These are phyloP conservation scores for Gasteruption jaculator DNA, from an alignment of 2,888 invertebrate species.

Conservation along the genomic window DNA sequence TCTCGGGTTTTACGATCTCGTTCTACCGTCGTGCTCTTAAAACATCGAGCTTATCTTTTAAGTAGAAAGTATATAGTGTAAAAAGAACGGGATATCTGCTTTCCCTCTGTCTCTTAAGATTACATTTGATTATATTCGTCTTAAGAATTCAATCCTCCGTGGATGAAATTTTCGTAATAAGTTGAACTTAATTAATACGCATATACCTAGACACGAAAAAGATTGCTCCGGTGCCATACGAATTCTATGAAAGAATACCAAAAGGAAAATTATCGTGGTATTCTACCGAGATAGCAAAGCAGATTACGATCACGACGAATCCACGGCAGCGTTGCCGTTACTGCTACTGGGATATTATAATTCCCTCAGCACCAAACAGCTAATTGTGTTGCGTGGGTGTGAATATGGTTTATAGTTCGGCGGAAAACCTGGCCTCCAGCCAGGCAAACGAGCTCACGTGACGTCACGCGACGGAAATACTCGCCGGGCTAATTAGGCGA, in stretches of 20 bases:
- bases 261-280: too few relatives aligned
- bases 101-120: too few relatives aligned
- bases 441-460: slow-evolving; percentile 49
- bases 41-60: slow-evolving; percentile 37
- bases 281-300: too few relatives aligned
- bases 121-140: too few relatives aligned
- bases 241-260: too few relatives aligned
- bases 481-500: slow-evolving; percentile 48
- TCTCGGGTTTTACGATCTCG: slow-evolving; percentile 29
- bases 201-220: too few relatives aligned
- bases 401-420: slow-evolving; percentile 50
- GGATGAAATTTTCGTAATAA: too few relatives aligned
- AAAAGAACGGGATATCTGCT: too few relatives aligned
- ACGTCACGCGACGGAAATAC: slow-evolving; percentile 50
- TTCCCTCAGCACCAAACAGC: slow-evolving; percentile 40
- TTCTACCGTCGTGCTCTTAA: slow-evolving; percentile 30
- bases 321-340: slow-evolving; percentile 24
- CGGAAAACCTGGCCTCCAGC: slow-evolving; percentile 46
- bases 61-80: slow-evolving; percentile 29
- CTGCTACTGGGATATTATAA: slow-evolving; percentile 37
- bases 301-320: slow-evolving; percentile 22
- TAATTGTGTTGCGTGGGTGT: slow-evolving; percentile 50
- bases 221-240: too few relatives aligned
- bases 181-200: too few relatives aligned
- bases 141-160: too few relatives aligned